Evolutionary conservation across 2,113 vertebrate species (phyloP).

Genomic region (Oreotrochilus melanogaster): DNA sequence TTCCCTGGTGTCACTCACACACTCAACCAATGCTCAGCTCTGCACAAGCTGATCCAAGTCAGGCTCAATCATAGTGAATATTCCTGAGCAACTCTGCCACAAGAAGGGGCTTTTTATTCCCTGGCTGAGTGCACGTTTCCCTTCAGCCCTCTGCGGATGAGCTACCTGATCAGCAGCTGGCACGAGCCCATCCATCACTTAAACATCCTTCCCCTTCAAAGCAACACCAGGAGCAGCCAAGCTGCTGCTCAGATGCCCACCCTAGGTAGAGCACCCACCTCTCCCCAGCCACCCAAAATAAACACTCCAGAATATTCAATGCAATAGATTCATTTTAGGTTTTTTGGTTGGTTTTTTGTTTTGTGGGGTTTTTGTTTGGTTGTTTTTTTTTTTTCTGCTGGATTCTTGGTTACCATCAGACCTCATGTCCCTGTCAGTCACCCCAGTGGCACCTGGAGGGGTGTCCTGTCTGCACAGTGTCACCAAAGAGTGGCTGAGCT

Average conservation of each 20-base stretch:
- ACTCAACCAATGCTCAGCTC: neutral
- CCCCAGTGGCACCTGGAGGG: accelerated
- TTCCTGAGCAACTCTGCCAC: neutral
- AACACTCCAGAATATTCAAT: neutral
- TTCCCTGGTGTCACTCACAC: neutral
- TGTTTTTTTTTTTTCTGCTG: neutral
- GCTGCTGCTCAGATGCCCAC: accelerated
- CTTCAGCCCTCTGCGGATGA: neutral
- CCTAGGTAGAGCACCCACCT: accelerated
- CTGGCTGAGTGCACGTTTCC: neutral
- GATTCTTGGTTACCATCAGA: neutral
- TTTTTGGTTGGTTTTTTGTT: too few relatives aligned
- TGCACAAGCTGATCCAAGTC: neutral
- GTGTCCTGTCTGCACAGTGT: accelerated
- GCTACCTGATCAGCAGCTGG: neutral
- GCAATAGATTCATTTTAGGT: accelerated
- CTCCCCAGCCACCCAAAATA: neutral
- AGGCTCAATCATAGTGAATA: neutral
- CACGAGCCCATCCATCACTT: neutral
- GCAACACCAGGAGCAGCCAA: neutral
- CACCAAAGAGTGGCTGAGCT: accelerated
- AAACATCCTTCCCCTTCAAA: neutral
- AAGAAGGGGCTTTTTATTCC: neutral
- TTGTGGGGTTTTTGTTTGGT: too few relatives aligned
- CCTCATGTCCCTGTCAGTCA: neutral